A percentile compares a stretch with the other conserved stretches of the same genome.
Evolutionary conservation across 2,797 vertebrate genomes (phyloP).

Genomic region (Spinus pinus): DNA sequence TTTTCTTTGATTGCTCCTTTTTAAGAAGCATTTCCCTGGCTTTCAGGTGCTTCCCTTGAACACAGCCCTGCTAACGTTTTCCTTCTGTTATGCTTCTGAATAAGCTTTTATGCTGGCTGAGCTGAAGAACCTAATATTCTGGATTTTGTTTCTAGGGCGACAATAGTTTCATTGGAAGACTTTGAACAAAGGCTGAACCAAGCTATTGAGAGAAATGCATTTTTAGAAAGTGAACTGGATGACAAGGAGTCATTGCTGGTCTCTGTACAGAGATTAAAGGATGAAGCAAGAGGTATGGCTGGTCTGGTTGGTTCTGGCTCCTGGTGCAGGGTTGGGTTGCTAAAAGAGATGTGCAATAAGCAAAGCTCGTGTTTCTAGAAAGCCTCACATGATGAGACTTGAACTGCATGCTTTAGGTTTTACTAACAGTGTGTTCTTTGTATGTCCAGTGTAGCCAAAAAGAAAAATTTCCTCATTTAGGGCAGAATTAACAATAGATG

Average conservation of each 20-base stretch:
- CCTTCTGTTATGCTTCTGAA: not conserved
- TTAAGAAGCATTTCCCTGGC: not conserved
- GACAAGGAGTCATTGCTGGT: slow-evolving; percentile 96
- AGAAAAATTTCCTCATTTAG: not conserved
- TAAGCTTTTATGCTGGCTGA: not conserved
- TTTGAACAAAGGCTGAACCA: slow-evolving; percentile 97
- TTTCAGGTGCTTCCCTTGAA: not conserved
- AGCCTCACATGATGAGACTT: not conserved
- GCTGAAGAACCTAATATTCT: slow-evolving; percentile 40
- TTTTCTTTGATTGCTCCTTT: not conserved
- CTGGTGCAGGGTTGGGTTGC: not conserved
- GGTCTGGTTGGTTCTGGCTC: not conserved
- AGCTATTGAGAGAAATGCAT: slow-evolving; percentile 97
- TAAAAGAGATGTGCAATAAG: not conserved
- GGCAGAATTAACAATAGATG: not conserved
- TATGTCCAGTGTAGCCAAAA: not conserved
- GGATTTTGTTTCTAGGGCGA: slow-evolving; percentile 82
- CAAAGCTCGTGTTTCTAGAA: not conserved
- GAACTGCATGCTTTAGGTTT: not conserved
- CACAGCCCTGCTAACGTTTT: not conserved
- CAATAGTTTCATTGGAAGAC: slow-evolving; percentile 97
- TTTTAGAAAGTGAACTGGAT: slow-evolving; percentile 96
- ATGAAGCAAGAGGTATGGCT: slow-evolving; percentile 92
- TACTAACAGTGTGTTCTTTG: not conserved
- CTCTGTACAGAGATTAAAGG: slow-evolving; percentile 96